Percentiles rank a stretch among this genome's conserved stretches.
These are phyloP conservation scores for Circaetus cinerascens DNA, from an alignment of 2,113 vertebrate species.

Conservation along the genomic window DNA sequence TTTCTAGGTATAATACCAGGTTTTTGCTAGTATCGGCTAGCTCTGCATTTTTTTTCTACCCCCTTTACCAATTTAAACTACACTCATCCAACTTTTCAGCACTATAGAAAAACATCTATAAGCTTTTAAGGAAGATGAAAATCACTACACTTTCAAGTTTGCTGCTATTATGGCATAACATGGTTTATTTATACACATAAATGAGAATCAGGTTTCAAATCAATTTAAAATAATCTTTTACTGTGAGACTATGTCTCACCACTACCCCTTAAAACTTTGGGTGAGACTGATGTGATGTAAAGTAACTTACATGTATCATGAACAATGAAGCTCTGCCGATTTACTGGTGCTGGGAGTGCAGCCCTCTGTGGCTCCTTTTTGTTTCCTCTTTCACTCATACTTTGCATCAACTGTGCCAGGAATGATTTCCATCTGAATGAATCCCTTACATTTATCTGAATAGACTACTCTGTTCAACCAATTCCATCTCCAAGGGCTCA, in stretches of 20 bases:
- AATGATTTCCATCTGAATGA: conserved; percentile 60
- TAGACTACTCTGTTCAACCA: conserved; percentile 46
- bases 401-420: background rate
- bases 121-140: background rate
- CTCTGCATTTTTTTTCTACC: background rate
- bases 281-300: background rate
- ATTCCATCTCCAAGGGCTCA: conserved; percentile 21
- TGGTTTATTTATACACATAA: background rate
- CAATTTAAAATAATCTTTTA: background rate
- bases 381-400: conserved; percentile 4
- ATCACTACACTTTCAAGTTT: background rate
- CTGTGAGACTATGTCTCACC: background rate
- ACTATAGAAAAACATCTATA: background rate
- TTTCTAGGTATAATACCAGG: background rate
- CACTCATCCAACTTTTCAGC: background rate
- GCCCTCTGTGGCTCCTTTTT: background rate
- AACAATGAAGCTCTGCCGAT: background rate
- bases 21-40: background rate
- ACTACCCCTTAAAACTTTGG: background rate
- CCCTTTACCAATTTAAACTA: background rate
- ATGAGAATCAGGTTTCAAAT: background rate
- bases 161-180: background rate
- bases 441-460: conserved; percentile 25
- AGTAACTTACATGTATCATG: background rate
- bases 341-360: background rate